A percentile compares a stretch with the other conserved stretches of the same genome.
These are phyloP conservation scores for Nymphalis io DNA, from an alignment of 1,140 invertebrate species.

Conservation along the genomic window DNA sequence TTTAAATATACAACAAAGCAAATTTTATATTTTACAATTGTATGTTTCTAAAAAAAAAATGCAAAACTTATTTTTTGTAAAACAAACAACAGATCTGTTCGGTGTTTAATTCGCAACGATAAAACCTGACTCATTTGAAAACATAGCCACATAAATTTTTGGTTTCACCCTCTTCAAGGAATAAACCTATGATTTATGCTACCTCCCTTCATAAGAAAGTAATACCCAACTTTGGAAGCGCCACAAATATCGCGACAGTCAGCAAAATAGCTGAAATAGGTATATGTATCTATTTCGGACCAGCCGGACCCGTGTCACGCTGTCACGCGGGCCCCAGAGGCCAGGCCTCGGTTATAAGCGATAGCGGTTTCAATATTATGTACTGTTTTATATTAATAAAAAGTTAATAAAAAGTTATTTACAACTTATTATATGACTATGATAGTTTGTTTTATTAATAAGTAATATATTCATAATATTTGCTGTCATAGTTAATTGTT, in stretches of 20 bases:
- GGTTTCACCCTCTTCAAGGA: conserved; percentile 28
- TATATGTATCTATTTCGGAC: conserved; percentile 69
- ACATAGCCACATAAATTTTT: conserved; percentile 18
- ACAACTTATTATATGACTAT: too few species aligned
- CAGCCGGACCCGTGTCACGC: conserved; percentile 69
- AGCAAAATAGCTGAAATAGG: conserved; percentile 51
- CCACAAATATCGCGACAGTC: conserved; percentile 52
- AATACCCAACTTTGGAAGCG: conserved; percentile 36
- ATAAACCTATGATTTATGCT: conserved; percentile 35
- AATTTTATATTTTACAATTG: background rate
- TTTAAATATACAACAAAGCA: background rate
- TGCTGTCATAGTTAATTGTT: too few species aligned
- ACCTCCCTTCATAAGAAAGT: conserved; percentile 31
- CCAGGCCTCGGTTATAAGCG: conserved; percentile 35
- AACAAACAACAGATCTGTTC: background rate
- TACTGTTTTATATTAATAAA: background rate
- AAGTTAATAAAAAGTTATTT: background rate
- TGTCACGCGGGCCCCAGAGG: conserved; percentile 59
- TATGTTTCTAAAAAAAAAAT: background rate
- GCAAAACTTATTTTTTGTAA: too few species aligned
- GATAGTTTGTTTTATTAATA: too few species aligned
- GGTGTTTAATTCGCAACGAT: background rate
- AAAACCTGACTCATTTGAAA: background rate
- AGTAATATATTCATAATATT: too few species aligned
- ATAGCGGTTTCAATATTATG: conserved; percentile 25